A percentile compares a stretch with the other conserved stretches of the same genome.
phyloP scores from a whole-genome alignment of 2,888 invertebrate genomes.

The Scrobipalpa costella region DNA sequence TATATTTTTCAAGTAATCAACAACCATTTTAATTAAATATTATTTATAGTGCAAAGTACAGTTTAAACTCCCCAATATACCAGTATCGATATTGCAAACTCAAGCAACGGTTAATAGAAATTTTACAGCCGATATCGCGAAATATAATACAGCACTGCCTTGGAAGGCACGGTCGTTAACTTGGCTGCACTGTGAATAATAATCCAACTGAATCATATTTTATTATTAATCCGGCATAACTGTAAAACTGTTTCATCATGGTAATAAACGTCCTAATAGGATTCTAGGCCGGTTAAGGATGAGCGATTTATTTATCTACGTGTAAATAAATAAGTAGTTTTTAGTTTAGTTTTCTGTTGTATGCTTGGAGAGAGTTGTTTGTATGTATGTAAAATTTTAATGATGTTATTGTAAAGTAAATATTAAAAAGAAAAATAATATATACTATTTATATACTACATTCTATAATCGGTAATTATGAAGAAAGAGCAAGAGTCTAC shows the following conservation, averaged over 20 bases:
- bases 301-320: too few species aligned
- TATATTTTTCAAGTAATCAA: too few species aligned
- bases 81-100: too few species aligned
- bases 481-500: not conserved
- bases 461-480: not conserved
- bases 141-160: not conserved
- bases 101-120: not conserved
- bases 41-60: too few species aligned
- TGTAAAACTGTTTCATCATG: conserved; percentile 7
- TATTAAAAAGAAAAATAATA: not conserved
- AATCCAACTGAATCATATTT: not conserved
- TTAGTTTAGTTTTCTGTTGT: too few species aligned
- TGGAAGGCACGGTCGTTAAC: not conserved
- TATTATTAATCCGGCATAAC: not conserved
- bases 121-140: not conserved
- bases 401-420: too few species aligned
- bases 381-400: too few species aligned
- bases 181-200: not conserved
- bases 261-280: conserved; percentile 10
- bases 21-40: too few species aligned
- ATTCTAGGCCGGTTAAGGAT: not conserved
- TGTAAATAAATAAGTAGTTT: too few species aligned
- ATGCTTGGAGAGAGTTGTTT: too few species aligned
- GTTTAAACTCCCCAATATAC: too few species aligned
- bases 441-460: not conserved